Base-by-base conservation (phyloP, 2,888 invertebrate genomes). In the Biston stratarius region DNA sequence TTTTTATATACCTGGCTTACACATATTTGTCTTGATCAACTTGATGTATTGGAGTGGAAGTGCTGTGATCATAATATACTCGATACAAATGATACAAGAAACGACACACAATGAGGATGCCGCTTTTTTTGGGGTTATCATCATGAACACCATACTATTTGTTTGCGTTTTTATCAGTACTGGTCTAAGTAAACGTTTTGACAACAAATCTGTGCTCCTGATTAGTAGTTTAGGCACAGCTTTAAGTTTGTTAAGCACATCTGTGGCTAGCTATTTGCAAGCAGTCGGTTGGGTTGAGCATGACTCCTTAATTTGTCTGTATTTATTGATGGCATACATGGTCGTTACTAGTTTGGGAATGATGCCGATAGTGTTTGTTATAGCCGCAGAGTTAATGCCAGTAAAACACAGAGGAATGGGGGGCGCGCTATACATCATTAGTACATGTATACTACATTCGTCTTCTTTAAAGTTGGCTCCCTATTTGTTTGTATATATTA, bases 331-430 rank as follows among this genome's bases (percentile, higher is more conserved):
- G 9, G 67, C 56, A 2, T 72, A 58, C 52, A 68, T 62, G 12
- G 48, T 47, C 1, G 52, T 42, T 48, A 34, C 33, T 7, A 49
- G 67, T 56, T 57, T 71, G 11, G 74, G 74, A 5, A 40, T 70
- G 7, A 42, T 53, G 10, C 12, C 60, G 0, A 44, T 71, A 0
- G 66, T 69, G 1, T 72, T 67, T 38, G 52, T 40, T 2, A 60
- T 72, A 14, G 49, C 69, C 6, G 69, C 71, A 9, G 69, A 71
- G 34, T 15, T 74, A 10, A 74, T 74, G 69, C 74, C 74, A 1
- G 74, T 74, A 0, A 72, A 68, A 33, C 68, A 72, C 38, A 67
- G 71, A 52, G 64, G 67, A 8, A 48, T 69, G 7, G 74, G 74
- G 0, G 74, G 74, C 34, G 65, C 60, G 0, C 34, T 69, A 24